Percentiles rank a stretch among this genome's conserved stretches.
Conservation (phyloP, 2,797 vertebrate species). For the Phrynocephalus vlangalii region DNA sequence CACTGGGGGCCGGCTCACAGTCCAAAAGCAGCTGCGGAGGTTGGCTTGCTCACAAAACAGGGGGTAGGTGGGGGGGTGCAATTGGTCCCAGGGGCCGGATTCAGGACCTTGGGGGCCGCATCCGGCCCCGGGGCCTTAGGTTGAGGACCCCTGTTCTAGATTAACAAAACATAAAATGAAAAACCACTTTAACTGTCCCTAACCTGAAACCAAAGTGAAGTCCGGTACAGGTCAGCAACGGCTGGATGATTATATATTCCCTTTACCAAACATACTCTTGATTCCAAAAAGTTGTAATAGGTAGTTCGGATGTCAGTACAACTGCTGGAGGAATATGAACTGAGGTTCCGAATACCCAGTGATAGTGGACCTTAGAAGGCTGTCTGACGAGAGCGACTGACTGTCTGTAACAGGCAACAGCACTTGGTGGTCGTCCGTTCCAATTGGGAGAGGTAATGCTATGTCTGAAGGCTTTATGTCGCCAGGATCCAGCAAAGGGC, state of each 20-base stretch:
- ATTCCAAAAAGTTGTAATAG: slow-evolving; percentile 43
- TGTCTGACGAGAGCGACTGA: slow-evolving; percentile 78
- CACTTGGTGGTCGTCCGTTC: slow-evolving; percentile 81
- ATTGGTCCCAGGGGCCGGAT: no score
- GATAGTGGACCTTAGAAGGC: slow-evolving; percentile 78
- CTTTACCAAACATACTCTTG: slow-evolving; percentile 50
- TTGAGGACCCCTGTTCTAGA: no score
- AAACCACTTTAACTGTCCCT: slow-evolving; percentile 61
- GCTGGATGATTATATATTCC: slow-evolving; percentile 55
- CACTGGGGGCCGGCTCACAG: no score
- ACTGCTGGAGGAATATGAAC: slow-evolving; percentile 87
- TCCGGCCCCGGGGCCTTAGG: no score
- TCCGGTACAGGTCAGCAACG: slow-evolving; percentile 50
- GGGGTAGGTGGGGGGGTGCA: no score
- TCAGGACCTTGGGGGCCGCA: no score
- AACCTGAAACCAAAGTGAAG: slow-evolving; percentile 48
- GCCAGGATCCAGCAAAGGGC: slow-evolving; percentile 76
- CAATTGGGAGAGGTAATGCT: slow-evolving; percentile 80
- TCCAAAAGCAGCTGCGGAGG: no score
- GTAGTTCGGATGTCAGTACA: slow-evolving; percentile 75
- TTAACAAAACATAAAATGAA: slow-evolving; percentile 48
- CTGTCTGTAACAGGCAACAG: slow-evolving; percentile 78
- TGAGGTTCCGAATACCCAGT: slow-evolving; percentile 86
- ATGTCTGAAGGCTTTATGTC: slow-evolving; percentile 83
- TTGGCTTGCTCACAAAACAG: no score